Conservation (phyloP, 2,113 vertebrate genomes). For the Bettongia penicillata region DNA sequence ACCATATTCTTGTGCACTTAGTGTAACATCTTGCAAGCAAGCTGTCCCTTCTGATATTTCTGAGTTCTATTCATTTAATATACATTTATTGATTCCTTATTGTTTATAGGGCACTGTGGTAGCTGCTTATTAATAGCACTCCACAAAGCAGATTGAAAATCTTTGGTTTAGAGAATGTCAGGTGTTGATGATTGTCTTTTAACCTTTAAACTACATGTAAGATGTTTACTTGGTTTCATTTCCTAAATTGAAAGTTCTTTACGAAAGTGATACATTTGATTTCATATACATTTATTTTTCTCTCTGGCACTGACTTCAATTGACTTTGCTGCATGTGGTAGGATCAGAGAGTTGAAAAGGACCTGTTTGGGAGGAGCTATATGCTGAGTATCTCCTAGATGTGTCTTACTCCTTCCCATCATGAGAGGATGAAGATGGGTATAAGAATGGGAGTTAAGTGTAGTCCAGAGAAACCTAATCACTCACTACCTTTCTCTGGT, state of each 20-base stretch:
- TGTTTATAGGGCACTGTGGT: background rate
- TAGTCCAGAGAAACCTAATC: background rate
- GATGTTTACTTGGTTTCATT: background rate
- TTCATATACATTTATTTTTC: background rate
- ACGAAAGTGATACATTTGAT: background rate
- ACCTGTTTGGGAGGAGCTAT: background rate
- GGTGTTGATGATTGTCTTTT: background rate
- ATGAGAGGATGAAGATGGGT: background rate
- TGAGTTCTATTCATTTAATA: background rate
- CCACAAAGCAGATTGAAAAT: constrained; percentile 8
- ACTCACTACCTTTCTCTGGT: background rate
- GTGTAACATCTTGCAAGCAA: background rate
- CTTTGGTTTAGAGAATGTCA: constrained; percentile 1
- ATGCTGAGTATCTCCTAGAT: background rate
- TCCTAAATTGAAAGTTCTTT: background rate
- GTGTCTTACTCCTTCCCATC: background rate
- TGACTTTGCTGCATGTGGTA: background rate
- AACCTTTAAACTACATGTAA: background rate
- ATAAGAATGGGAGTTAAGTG: background rate
- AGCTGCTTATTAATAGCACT: background rate
- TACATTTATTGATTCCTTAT: background rate
- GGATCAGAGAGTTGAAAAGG: background rate
- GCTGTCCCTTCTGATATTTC: background rate
- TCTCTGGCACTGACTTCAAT: background rate
- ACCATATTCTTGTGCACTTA: background rate